Conservation (phyloP, 1,140 invertebrate species). For the Formica selysi region DNA sequence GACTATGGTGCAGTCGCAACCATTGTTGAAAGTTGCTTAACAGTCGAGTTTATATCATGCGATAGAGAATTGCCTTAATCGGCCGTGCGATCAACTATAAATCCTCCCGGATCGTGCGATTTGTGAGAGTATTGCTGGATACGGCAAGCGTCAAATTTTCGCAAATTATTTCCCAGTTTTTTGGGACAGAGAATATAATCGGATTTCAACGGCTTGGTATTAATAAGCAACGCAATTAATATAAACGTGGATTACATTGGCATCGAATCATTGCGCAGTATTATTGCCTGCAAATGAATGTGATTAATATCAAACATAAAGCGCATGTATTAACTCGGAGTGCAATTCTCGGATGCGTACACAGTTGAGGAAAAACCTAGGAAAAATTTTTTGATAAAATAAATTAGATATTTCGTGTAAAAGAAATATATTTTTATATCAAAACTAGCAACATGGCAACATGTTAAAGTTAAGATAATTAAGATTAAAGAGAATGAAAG, state of each 20-base stretch:
- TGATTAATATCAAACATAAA: slow-evolving; percentile 58
- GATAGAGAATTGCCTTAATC: slow-evolving; percentile 53
- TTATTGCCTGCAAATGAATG: slow-evolving; percentile 58
- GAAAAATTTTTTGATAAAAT: neutral
- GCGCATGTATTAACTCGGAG: slow-evolving; percentile 1
- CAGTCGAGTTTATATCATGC: slow-evolving; percentile 52
- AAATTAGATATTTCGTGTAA: neutral
- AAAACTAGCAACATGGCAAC: neutral
- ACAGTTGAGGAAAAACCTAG: slow-evolving; percentile 9
- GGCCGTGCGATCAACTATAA: slow-evolving; percentile 47
- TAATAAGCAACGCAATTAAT: slow-evolving; percentile 61
- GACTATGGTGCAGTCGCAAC: slow-evolving; percentile 35
- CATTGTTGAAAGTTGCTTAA: slow-evolving; percentile 53
- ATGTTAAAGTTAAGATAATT: neutral
- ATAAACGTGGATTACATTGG: slow-evolving; percentile 57
- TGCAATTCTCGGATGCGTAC: slow-evolving; percentile 26
- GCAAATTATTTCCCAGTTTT: slow-evolving; percentile 45
- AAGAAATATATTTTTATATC: neutral
- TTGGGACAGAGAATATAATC: slow-evolving; percentile 1
- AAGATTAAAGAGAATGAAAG: neutral
- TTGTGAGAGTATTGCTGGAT: slow-evolving; percentile 35
- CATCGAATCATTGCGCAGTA: slow-evolving; percentile 41
- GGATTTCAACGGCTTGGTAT: slow-evolving; percentile 44
- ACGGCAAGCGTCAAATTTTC: slow-evolving; percentile 8
- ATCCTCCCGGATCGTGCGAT: slow-evolving; percentile 16